phyloP scores from a whole-genome alignment of 2,888 invertebrate genomes.

The Drosophila kokeensis region DNA sequence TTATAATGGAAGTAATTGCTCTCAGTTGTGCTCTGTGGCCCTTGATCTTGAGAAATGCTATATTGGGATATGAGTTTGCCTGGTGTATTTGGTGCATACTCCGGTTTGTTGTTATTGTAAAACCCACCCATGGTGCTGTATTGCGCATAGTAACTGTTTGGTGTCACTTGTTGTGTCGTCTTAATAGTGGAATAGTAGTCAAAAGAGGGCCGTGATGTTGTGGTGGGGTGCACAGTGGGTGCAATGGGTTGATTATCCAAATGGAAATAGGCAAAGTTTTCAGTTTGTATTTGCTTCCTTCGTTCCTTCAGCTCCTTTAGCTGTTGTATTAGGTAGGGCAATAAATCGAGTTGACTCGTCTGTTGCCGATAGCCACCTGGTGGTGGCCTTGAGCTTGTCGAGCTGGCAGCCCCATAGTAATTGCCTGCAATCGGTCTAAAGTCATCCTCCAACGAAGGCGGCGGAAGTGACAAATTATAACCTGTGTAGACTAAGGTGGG shows the following conservation, averaged over 20 bases:
- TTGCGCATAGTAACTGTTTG: conserved; percentile 87
- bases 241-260: conserved; percentile 77
- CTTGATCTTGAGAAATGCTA: conserved; percentile 64
- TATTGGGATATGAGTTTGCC: conserved; percentile 80
- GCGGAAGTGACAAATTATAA: conserved; percentile 77
- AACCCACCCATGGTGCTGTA: conserved; percentile 87
- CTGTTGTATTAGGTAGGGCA: conserved; percentile 82
- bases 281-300: conserved; percentile 77
- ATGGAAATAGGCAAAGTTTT: conserved; percentile 85
- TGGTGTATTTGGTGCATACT: conserved; percentile 13
- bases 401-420: conserved; percentile 58
- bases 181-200: conserved; percentile 54
- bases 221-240: conserved; percentile 26
- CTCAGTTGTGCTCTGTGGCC: conserved; percentile 74
- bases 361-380: conserved; percentile 49
- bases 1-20: conserved; percentile 84
- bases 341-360: conserved; percentile 59
- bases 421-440: conserved; percentile 78
- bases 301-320: conserved; percentile 82
- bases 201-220: conserved; percentile 36
- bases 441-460: conserved; percentile 71
- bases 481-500: conserved; percentile 76
- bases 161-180: conserved; percentile 82
- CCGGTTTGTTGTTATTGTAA: conserved; percentile 85
- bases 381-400: conserved; percentile 57